phyloP scores from a whole-genome alignment of 2,797 vertebrate genomes.

The Ctenopoma kingsleyae region DNA sequence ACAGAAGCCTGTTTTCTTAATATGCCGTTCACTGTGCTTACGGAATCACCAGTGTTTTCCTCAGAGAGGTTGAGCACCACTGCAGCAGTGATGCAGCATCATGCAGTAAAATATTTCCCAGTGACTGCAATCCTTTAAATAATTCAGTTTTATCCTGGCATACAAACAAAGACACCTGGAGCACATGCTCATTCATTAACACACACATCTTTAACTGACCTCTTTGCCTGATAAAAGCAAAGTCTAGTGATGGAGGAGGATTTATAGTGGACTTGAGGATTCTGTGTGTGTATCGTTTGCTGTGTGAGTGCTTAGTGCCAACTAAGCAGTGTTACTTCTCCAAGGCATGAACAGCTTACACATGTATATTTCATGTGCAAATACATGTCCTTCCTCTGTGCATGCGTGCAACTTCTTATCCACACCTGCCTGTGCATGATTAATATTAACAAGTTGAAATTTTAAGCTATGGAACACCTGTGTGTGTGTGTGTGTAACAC shows the following conservation, averaged over 20 bases:
- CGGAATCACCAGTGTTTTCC: conserved; percentile 3
- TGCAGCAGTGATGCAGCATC: conserved; percentile 37
- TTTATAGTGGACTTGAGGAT: conserved; percentile 46
- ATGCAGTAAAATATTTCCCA: conserved; percentile 9
- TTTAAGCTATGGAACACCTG: not conserved
- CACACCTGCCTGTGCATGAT: not conserved
- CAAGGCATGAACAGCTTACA: conserved; percentile 11
- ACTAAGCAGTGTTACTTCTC: conserved; percentile 39
- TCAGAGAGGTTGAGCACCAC: conserved; percentile 3
- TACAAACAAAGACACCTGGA: conserved; percentile 25
- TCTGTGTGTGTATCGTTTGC: conserved; percentile 1
- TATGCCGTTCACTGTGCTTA: not conserved
- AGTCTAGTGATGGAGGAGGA: conserved; percentile 35
- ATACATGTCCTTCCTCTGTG: not conserved
- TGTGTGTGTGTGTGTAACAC: conserved; percentile 6
- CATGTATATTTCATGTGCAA: conserved; percentile 39
- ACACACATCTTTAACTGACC: conserved; percentile 43
- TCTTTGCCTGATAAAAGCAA: conserved; percentile 58
- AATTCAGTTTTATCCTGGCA: conserved; percentile 12
- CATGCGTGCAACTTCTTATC: not conserved
- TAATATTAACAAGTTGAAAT: no score
- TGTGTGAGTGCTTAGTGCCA: conserved; percentile 20
- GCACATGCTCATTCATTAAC: conserved; percentile 19
- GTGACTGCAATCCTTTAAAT: conserved; percentile 24
- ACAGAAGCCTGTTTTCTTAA: no score